A percentile compares a stretch with the other conserved stretches of the same genome.
Conservation (phyloP, 2,888 invertebrate genomes). For the Caenorhabditis afra region DNA sequence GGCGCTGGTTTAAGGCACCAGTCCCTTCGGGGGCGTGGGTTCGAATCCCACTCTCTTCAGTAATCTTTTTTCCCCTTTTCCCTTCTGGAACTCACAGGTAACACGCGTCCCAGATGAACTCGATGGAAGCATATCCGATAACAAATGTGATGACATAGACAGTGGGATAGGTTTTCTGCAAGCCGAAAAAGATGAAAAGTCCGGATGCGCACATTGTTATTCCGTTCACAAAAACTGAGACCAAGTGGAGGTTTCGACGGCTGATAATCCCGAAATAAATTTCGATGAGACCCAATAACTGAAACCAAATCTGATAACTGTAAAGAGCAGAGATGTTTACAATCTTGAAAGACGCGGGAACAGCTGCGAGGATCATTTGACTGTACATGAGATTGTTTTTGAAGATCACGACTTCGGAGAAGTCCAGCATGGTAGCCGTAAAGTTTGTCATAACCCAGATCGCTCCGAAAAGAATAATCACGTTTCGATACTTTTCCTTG, state of each 20-base stretch:
- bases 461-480: constrained; percentile 48
- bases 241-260: constrained; percentile 52
- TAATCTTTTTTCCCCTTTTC: constrained; percentile 32
- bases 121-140: constrained; percentile 39
- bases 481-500: constrained; percentile 49
- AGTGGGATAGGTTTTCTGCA: constrained; percentile 37
- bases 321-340: neutral
- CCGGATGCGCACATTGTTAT: constrained; percentile 45
- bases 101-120: constrained; percentile 61
- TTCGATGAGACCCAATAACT: constrained; percentile 53
- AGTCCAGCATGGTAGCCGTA: constrained; percentile 55
- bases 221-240: constrained; percentile 43
- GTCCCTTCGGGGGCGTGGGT: constrained; percentile 91
- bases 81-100: constrained; percentile 45
- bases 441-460: constrained; percentile 61
- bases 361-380: constrained; percentile 50
- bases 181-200: constrained; percentile 21
- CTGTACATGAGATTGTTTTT: constrained; percentile 41
- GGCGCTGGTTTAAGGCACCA: constrained; percentile 91
- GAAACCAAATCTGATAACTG: neutral
- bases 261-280: constrained; percentile 46
- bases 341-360: constrained; percentile 49
- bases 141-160: constrained; percentile 39
- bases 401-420: constrained; percentile 49
- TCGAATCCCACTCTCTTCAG: constrained; percentile 87